phyloP scores from a whole-genome alignment of 2,113 vertebrate species.

The Antidorcas marsupialis region DNA sequence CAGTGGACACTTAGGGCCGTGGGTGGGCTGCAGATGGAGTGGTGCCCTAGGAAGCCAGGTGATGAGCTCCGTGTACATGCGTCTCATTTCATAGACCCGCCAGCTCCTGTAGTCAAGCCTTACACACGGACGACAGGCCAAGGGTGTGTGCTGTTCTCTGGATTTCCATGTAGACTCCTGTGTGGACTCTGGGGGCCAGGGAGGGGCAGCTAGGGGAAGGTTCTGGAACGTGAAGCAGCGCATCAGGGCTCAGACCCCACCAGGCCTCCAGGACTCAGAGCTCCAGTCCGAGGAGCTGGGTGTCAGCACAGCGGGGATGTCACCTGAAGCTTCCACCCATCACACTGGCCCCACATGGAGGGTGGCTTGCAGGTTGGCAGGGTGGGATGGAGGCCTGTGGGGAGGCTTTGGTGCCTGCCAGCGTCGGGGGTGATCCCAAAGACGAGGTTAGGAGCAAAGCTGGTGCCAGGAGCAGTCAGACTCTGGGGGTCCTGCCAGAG shows the following conservation, averaged over 20 bases:
- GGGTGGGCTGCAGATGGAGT: accelerated
- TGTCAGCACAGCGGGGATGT: accelerated
- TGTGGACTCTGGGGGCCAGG: neutral
- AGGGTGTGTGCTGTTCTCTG: accelerated
- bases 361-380: neutral
- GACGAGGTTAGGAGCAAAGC: neutral
- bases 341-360: accelerated
- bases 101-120: too few species aligned
- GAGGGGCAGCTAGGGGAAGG: accelerated
- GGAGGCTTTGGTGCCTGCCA: neutral
- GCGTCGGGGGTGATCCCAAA: neutral
- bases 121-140: accelerated
- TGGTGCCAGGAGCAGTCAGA: too few species aligned
- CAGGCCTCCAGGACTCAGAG: neutral
- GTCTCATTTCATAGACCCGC: accelerated
- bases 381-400: too few species aligned
- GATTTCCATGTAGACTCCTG: neutral
- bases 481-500: neutral
- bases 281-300: neutral
- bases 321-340: too few species aligned
- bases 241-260: accelerated
- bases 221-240: neutral
- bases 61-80: accelerated
- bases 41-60: neutral
- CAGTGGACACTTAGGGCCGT: accelerated